Evolutionary conservation across 2,888 invertebrate genomes (phyloP).

Genomic region (Rotaria magnacalcarata): DNA sequence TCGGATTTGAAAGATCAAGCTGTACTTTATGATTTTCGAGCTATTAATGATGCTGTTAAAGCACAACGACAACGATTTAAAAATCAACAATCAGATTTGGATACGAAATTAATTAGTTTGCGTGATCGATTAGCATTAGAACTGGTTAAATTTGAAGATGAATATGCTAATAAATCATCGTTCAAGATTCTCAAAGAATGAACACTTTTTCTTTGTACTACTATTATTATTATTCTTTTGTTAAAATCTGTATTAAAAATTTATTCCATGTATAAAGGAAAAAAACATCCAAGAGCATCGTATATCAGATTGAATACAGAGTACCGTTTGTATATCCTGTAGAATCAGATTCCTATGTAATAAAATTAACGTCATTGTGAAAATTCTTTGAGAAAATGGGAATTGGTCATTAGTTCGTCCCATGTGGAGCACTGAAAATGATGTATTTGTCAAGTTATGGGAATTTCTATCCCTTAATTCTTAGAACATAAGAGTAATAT

Average conservation of each 20-base stretch:
- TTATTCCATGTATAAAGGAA: too few species aligned
- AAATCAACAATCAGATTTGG: conserved; percentile 34
- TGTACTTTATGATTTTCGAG: conserved; percentile 17
- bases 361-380: too few species aligned
- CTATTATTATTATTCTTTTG: not conserved
- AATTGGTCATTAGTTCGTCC: too few species aligned
- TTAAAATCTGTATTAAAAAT: not conserved
- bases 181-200: not conserved
- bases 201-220: not conserved
- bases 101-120: conserved; percentile 20
- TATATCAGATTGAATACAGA: too few species aligned
- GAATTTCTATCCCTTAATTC: too few species aligned
- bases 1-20: conserved; percentile 32
- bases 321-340: too few species aligned
- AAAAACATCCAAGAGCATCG: too few species aligned
- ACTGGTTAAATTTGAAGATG: conserved; percentile 27
- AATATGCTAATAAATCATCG: not conserved
- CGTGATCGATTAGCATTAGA: conserved; percentile 2
- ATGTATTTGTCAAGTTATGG: too few species aligned
- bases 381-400: too few species aligned
- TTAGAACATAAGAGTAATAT: too few species aligned
- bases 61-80: conserved; percentile 11
- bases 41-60: conserved; percentile 16
- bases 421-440: too few species aligned
- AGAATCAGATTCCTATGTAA: too few species aligned